A percentile compares a stretch with the other conserved stretches of the same genome.
These are phyloP conservation scores for Pseudomyrmex concolor DNA, from an alignment of 1,140 invertebrate genomes.

Conservation along the genomic window DNA sequence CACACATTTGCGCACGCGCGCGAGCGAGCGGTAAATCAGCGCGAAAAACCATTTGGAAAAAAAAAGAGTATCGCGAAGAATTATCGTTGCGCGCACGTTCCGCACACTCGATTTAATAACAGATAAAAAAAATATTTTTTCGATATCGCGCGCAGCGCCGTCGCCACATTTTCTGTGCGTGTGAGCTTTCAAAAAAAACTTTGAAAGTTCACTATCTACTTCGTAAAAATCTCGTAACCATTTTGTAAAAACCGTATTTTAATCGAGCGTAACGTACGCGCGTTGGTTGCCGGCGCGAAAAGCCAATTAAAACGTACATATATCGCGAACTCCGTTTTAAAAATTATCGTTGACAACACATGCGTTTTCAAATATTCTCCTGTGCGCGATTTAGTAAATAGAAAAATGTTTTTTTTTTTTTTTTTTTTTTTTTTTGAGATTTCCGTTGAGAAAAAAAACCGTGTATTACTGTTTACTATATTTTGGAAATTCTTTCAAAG, in stretches of 20 bases:
- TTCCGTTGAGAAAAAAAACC: no score
- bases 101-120: neutral
- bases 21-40: slow-evolving; percentile 39
- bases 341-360: no score
- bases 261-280: neutral
- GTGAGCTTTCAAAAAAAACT: neutral
- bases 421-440: no score
- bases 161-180: neutral
- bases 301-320: no score
- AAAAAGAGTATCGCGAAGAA: slow-evolving; percentile 8
- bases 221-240: neutral
- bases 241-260: slow-evolving; percentile 1
- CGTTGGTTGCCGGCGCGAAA: no score
- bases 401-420: no score
- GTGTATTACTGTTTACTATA: no score
- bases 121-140: slow-evolving; percentile 6
- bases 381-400: no score
- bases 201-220: neutral
- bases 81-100: neutral
- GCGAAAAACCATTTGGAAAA: neutral
- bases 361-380: no score
- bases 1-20: no score
- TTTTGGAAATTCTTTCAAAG: no score
- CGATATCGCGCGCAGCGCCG: neutral
- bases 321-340: no score